Percentiles rank a stretch among this genome's conserved stretches.
These are phyloP conservation scores for Pseudomyrmex pallidus DNA, from an alignment of 1,140 invertebrate species.

Conservation along the genomic window DNA sequence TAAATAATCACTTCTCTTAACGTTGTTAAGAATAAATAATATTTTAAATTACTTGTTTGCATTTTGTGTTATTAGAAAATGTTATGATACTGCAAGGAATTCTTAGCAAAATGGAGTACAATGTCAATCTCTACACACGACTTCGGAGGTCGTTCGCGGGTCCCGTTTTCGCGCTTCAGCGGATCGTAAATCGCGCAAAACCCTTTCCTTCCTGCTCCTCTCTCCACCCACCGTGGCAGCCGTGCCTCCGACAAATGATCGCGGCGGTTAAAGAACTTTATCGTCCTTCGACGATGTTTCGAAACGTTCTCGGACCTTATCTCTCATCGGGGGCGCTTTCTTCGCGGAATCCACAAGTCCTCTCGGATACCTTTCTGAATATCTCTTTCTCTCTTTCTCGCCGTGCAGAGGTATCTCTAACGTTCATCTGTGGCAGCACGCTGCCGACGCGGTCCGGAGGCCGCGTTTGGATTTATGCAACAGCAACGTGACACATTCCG, in stretches of 20 bases:
- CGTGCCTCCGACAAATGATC: conserved; percentile 53
- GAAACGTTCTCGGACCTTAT: conserved; percentile 59
- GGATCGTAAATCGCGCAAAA: not conserved
- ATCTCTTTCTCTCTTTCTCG: not conserved
- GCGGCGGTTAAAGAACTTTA: not conserved
- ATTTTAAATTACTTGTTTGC: too few species aligned
- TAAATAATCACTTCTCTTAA: not conserved
- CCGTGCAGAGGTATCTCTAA: conserved; percentile 34
- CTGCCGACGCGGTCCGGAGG: conserved; percentile 36
- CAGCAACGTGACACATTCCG: conserved; percentile 61
- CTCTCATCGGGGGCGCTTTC: conserved; percentile 55
- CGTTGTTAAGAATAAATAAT: too few species aligned
- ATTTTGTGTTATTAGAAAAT: too few species aligned
- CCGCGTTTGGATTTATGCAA: conserved; percentile 64
- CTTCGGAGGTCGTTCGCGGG: not conserved
- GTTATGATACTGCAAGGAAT: too few species aligned
- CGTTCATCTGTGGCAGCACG: conserved; percentile 56
- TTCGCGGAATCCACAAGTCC: conserved; percentile 48
- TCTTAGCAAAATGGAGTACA: not conserved
- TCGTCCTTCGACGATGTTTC: conserved; percentile 59
- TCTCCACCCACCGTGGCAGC: not conserved
- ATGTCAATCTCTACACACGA: not conserved
- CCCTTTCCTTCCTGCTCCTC: not conserved
- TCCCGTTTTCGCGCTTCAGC: not conserved
- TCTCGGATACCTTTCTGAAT: conserved; percentile 17